Base-by-base conservation (phyloP, 2,113 vertebrate genomes). In the Arvicanthis niloticus region DNA sequence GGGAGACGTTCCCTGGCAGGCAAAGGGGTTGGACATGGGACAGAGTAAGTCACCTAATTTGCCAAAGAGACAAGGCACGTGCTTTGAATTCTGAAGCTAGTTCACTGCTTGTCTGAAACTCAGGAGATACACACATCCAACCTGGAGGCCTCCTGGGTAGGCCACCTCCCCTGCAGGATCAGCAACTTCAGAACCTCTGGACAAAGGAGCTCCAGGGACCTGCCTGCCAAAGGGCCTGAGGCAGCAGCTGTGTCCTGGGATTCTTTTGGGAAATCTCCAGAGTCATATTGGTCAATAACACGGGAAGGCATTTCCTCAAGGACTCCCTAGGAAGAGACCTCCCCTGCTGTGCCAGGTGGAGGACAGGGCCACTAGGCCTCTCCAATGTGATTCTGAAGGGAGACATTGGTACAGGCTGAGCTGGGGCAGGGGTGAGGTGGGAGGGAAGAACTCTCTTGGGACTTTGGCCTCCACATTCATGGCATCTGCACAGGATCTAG, bases 81-180 rank as follows among this genome's bases (percentile, higher is more conserved):
- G 51, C 53, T 62, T 0, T 1, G 86, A 84, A 56, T 17, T n/a
- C 89, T 11, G 45, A 70, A 91, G 88, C 45, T 9, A 8, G 0
- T n/a, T 37, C 40, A 1, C 26, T 11, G 51, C 10, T 2, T 11
- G 29, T 53, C 67, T 48, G n/a, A 19, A 34, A 4, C 62, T 1
- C 7, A 15, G 1, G 22, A 40, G 88, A 22, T 0, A 0, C 26
- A 19, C 77, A 31, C 51, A 45, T 15, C 58, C 34, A 37, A 0
- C n/a, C 87, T 62, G 45, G 40, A 58, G 48, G 70, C 65, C 89
- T 51, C 12, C 80, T 1, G 2, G 42, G n/a, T 22, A 48, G 31
- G 48, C 65, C n/a, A 29, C 24, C 21, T 48, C 31, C n/a, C 37
- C 48, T 56, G 24, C 15, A 51, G 76, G 60, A 68, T 16, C 34